These are phyloP conservation scores for Scaptomyza graminum DNA, from an alignment of 1,140 invertebrate species.

Conservation along the genomic window DNA sequence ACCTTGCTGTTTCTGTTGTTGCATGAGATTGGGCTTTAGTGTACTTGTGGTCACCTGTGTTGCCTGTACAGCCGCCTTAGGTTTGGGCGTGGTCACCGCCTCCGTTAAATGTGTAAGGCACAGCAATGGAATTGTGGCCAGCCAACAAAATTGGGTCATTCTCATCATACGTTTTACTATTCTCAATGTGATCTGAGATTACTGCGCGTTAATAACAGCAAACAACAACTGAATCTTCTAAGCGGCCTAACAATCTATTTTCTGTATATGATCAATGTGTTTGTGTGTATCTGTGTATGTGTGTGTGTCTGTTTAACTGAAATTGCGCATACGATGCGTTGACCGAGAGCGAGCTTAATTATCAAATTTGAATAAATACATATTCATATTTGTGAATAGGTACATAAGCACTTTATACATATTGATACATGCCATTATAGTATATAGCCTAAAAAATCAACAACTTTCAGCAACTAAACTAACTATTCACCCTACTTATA, in stretches of 20 bases:
- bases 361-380: slow-evolving; percentile 24
- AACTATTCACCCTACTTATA: no score
- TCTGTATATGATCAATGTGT: neutral
- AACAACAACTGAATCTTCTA: slow-evolving; percentile 61
- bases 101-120: slow-evolving; percentile 41
- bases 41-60: slow-evolving; percentile 16
- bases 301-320: slow-evolving; percentile 52
- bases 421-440: neutral
- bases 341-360: slow-evolving; percentile 51
- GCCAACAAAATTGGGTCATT: slow-evolving; percentile 60
- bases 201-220: slow-evolving; percentile 44
- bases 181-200: slow-evolving; percentile 47
- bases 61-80: slow-evolving; percentile 30
- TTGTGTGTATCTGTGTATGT: slow-evolving; percentile 24
- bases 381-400: neutral
- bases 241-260: slow-evolving; percentile 18
- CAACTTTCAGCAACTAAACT: no score
- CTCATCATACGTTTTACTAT: slow-evolving; percentile 25
- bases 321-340: slow-evolving; percentile 58
- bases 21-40: slow-evolving; percentile 19
- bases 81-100: slow-evolving; percentile 53
- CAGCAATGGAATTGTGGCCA: slow-evolving; percentile 40
- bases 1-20: slow-evolving; percentile 18
- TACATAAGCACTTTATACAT: neutral
- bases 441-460: no score